Evolutionary conservation across 92 coral and sea anemone genomes (phyloP).

Genomic region (Siderastrea siderea): DNA sequence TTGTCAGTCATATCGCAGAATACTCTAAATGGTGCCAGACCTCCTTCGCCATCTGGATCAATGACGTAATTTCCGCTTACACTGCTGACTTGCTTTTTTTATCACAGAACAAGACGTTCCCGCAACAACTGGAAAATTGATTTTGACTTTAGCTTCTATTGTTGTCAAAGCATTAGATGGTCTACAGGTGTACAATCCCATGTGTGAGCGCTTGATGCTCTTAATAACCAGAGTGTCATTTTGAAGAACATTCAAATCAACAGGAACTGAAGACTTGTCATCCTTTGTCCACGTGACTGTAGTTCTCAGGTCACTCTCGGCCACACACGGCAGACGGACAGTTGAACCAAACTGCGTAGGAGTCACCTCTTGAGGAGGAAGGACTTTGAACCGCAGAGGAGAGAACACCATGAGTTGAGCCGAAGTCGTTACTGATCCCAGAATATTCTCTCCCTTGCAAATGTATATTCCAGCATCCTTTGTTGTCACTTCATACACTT

Average conservation of each 20-base stretch:
- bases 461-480: constrained; percentile 31
- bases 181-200: constrained; percentile 68
- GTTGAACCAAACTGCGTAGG: neutral
- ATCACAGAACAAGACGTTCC: neutral
- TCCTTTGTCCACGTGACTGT: constrained; percentile 26
- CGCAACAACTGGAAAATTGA: neutral
- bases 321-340: constrained; percentile 31
- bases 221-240: constrained; percentile 57
- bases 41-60: neutral
- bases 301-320: constrained; percentile 17
- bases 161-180: constrained; percentile 48
- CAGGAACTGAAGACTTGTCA: neutral
- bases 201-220: neutral
- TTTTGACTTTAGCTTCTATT: constrained; percentile 43
- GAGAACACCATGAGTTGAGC: constrained; percentile 27
- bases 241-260: neutral
- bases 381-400: constrained; percentile 23
- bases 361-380: neutral
- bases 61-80: neutral
- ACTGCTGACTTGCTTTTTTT: neutral
- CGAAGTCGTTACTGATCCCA: constrained; percentile 14
- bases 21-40: neutral
- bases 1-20: too few relatives aligned
- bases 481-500: constrained; percentile 8
- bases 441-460: constrained; percentile 21